Base-by-base conservation (phyloP, 2,888 invertebrate species). In the Zhuqinia jingwanae region DNA sequence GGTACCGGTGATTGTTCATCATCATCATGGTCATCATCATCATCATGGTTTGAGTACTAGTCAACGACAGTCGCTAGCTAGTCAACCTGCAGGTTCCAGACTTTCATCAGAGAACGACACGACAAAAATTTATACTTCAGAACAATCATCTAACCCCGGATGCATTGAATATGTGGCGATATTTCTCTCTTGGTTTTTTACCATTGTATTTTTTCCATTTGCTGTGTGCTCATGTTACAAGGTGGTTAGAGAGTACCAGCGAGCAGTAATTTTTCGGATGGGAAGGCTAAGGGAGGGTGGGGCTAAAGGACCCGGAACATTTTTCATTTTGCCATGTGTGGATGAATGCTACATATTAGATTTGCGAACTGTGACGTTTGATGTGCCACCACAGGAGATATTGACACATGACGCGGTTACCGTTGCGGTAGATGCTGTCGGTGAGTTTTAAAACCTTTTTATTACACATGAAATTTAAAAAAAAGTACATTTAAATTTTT, bases 351-450 rank as follows among this genome's bases (percentile, higher is more conserved):
- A 93, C 0, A 94, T 92, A 91, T 93, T 95, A 6, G 95, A 95
- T 91, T 92, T 95, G 85, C 93, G 95, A 76, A 94, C 94, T 1
- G 93, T 94, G 6, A 94, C 94, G 0, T 94, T 94, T 91, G 94
- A 95, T 91, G 85, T 95, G n/a, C 94, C 94, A 10, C 94, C 95
- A 1, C 95, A 95, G 91, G 95, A 95, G 92, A 94, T 93, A 82
- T 60, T 90, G 20, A 88, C 90, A 11, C 83, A 93, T 91, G 94
- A 94, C 91, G 92, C 92, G 17, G 93, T 94, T 53, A 94, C 94
- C 0, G 78, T 78, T 10, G 70, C 77, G 11, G 83, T 83, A 5
- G 83, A 84, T 56, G 84, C 84, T 30, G 84, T 84, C 0, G 84
- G 83, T 84, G 15, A 73, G 73, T 50, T 42, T n/a, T n/a, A n/a